These are phyloP conservation scores for Agrochola circellaris DNA, from an alignment of 2,888 invertebrate genomes.

Conservation along the genomic window DNA sequence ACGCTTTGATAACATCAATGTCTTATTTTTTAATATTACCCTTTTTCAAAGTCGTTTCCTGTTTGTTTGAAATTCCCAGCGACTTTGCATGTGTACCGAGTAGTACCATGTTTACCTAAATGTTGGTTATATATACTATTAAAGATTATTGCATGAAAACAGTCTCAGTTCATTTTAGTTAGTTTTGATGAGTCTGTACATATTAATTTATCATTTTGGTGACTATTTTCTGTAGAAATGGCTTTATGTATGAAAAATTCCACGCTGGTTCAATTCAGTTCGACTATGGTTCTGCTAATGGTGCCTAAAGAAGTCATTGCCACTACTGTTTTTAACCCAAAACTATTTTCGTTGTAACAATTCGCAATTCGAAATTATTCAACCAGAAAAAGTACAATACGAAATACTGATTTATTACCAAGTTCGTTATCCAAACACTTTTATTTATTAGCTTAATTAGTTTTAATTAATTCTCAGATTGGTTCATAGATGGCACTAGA, in stretches of 20 bases:
- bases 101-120: background rate
- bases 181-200: background rate
- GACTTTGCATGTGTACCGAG: background rate
- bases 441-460: constrained; percentile 40
- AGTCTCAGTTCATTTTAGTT: background rate
- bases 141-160: background rate
- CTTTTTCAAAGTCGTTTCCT: constrained; percentile 23
- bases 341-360: background rate
- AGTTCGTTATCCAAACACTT: constrained; percentile 14
- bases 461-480: constrained; percentile 46
- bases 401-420: constrained; percentile 41
- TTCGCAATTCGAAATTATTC: constrained; percentile 19
- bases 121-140: background rate
- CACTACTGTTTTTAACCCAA: background rate
- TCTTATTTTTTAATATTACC: constrained; percentile 10
- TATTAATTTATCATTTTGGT: background rate
- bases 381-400: constrained; percentile 5
- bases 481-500: constrained; percentile 53
- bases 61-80: constrained; percentile 5
- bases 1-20: background rate
- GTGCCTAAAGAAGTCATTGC: background rate
- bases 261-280: background rate
- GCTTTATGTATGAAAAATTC: background rate
- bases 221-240: background rate
- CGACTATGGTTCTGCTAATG: background rate